Conservation (phyloP, 2,797 vertebrate genomes). For the Hydrolagus colliei region DNA sequence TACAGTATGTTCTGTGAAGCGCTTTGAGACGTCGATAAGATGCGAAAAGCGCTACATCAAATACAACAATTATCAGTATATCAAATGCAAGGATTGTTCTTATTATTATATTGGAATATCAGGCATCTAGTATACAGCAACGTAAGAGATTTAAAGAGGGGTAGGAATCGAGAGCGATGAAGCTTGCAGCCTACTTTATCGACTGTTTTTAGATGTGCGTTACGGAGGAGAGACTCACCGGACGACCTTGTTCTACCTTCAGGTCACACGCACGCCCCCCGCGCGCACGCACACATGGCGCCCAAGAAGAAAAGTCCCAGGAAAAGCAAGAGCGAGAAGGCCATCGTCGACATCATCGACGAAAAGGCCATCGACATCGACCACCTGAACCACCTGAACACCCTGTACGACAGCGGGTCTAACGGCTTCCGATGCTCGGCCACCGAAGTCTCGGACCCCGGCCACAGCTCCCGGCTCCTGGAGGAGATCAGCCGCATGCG, state of each 20-base stretch:
- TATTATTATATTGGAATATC: no score
- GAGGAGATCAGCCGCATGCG: constrained; percentile 72
- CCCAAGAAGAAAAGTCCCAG: constrained; percentile 68
- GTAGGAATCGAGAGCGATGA: not conserved
- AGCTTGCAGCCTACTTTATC: no score
- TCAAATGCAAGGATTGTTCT: no score
- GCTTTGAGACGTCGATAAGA: no score
- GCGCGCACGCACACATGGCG: constrained; percentile 48
- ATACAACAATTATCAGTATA: no score
- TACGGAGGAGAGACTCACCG: not conserved
- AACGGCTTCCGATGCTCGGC: constrained; percentile 52
- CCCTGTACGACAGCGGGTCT: constrained; percentile 56
- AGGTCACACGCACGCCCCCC: not conserved
- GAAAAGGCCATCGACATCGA: constrained; percentile 61
- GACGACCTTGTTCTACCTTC: not conserved
- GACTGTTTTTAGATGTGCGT: not conserved
- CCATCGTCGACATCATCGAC: constrained; percentile 44
- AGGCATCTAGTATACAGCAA: no score
- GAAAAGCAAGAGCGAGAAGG: constrained; percentile 50
- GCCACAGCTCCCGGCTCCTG: constrained; percentile 62
- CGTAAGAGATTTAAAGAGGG: not conserved
- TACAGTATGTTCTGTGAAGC: no score
- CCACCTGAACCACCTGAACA: constrained; percentile 63
- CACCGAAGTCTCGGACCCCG: constrained; percentile 56
- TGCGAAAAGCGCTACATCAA: no score